Percentiles rank a stretch among this genome's conserved stretches.
Evolutionary conservation across 2,888 invertebrate genomes (phyloP).

Genomic region (Epirrhoe alternata): DNA sequence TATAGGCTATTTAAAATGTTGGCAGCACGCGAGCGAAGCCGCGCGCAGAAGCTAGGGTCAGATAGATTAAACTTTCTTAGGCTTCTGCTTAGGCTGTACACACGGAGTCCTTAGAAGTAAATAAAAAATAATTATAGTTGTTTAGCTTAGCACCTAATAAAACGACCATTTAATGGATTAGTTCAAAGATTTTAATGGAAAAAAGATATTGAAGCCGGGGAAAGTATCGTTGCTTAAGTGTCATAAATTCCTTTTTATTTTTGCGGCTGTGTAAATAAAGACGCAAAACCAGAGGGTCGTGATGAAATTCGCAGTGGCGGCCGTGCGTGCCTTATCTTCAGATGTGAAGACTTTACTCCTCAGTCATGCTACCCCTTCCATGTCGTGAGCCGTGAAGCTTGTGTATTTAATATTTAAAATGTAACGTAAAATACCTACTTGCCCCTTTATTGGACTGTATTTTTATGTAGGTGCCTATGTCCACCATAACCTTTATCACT

Average conservation of each 20-base stretch:
- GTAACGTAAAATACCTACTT: slow-evolving; percentile 9
- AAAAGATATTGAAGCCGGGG: slow-evolving; percentile 12
- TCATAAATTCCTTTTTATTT: slow-evolving; percentile 52
- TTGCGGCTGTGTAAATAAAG: slow-evolving; percentile 62
- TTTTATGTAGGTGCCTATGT: no score
- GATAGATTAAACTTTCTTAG: not conserved
- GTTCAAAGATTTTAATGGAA: slow-evolving; percentile 11
- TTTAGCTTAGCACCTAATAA: slow-evolving; percentile 20
- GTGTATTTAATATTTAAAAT: slow-evolving; percentile 34
- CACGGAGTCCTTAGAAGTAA: slow-evolving; percentile 12
- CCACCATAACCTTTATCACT: no score
- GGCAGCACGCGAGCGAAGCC: no score
- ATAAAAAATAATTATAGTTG: slow-evolving; percentile 22
- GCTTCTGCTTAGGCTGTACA: slow-evolving; percentile 14
- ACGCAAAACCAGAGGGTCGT: slow-evolving; percentile 60
- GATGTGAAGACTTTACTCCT: slow-evolving; percentile 60
- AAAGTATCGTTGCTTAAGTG: slow-evolving; percentile 14
- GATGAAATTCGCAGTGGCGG: slow-evolving; percentile 68
- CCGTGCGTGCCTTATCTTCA: slow-evolving; percentile 79
- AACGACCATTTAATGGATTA: slow-evolving; percentile 18
- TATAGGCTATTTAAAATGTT: no score
- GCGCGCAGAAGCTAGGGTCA: no score
- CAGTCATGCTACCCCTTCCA: slow-evolving; percentile 51
- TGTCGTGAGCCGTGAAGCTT: slow-evolving; percentile 28
- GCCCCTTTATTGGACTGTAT: no score